These are phyloP conservation scores for Pelochelys cantorii DNA, from an alignment of 2,797 vertebrate genomes.

Conservation along the genomic window DNA sequence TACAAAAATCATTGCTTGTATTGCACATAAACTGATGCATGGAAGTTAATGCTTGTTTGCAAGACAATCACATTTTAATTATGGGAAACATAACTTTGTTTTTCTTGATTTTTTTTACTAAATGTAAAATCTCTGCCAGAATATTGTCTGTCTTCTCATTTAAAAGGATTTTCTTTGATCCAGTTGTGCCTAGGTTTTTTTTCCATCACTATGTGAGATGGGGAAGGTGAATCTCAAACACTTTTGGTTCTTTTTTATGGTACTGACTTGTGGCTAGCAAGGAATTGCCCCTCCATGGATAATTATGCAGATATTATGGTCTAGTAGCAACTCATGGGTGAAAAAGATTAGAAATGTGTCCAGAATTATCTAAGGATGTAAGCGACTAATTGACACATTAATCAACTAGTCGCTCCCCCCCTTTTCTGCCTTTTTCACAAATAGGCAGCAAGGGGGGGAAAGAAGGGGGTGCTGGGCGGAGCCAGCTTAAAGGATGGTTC, in stretches of 20 bases:
- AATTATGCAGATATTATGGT: not conserved
- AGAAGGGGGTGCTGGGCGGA: too few relatives aligned
- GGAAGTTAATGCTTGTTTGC: not conserved
- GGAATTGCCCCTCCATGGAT: not conserved
- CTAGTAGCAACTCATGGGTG: not conserved
- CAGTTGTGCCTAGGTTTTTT: not conserved
- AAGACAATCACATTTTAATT: not conserved
- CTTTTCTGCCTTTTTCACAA: too few relatives aligned
- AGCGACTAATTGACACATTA: too few relatives aligned
- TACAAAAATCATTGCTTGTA: not conserved
- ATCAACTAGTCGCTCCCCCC: too few relatives aligned
- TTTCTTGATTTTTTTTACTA: not conserved
- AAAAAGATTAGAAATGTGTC: not conserved
- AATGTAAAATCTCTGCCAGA: constrained; percentile 2
- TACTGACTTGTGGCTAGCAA: not conserved
- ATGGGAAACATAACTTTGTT: not conserved
- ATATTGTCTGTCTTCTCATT: not conserved
- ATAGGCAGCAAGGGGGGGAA: too few relatives aligned
- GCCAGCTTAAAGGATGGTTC: too few relatives aligned
- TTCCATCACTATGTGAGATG: not conserved
- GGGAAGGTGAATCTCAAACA: not conserved
- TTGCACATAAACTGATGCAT: not conserved
- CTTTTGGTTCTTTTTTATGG: not conserved
- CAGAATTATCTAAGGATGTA: not conserved
- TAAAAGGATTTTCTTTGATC: not conserved